phyloP scores from a whole-genome alignment of 2,888 invertebrate genomes.

The Sarcophaga carnaria region DNA sequence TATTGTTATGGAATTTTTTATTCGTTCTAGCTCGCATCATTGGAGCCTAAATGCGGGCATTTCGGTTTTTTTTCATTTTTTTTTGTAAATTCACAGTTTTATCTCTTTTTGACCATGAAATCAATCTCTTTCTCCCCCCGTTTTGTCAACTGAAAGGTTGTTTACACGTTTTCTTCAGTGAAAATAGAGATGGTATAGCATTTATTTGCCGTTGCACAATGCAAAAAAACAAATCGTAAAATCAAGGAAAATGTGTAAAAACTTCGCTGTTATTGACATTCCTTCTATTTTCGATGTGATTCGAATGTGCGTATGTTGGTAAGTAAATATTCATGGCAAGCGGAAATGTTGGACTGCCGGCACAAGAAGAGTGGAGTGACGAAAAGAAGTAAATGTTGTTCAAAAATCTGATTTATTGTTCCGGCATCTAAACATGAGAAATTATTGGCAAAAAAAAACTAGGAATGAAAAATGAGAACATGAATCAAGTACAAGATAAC shows the following conservation, averaged over 20 bases:
- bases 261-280: neutral
- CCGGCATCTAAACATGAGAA: conserved; percentile 60
- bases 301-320: conserved; percentile 18
- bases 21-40: conserved; percentile 53
- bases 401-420: conserved; percentile 65
- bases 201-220: conserved; percentile 32
- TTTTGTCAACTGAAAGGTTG: neutral
- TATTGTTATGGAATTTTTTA: conserved; percentile 39
- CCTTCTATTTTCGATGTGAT: conserved; percentile 14
- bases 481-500: conserved; percentile 40
- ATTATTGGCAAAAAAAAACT: conserved; percentile 10
- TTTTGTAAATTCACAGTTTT: conserved; percentile 52
- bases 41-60: conserved; percentile 55
- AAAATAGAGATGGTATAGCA: conserved; percentile 31
- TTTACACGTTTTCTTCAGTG: conserved; percentile 13
- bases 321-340: neutral
- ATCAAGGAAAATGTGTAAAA: conserved; percentile 19
- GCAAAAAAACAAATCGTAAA: conserved; percentile 39
- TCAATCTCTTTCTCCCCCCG: neutral
- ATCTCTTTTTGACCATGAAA: conserved; percentile 13
- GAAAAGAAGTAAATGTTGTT: conserved; percentile 41
- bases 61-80: conserved; percentile 19
- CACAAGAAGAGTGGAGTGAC: neutral
- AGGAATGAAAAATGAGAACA: neutral
- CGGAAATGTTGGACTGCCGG: neutral